phyloP scores from a whole-genome alignment of 2,797 vertebrate species.

The Pseudopleuronectes americanus region DNA sequence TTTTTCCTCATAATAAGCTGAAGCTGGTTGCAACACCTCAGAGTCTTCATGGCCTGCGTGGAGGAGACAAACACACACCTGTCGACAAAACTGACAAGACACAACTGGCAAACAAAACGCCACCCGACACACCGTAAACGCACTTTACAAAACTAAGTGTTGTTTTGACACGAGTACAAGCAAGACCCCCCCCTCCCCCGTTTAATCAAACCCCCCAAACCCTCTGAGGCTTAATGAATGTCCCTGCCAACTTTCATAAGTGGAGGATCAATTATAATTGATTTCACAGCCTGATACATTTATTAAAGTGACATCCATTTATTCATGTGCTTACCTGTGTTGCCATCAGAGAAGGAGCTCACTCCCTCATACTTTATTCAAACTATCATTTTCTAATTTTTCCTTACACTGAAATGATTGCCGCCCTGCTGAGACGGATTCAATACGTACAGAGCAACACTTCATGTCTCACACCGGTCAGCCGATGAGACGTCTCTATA shows the following conservation, averaged over 20 bases:
- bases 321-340: conserved; percentile 80
- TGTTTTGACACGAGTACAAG: conserved; percentile 75
- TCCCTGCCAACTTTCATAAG: conserved; percentile 85
- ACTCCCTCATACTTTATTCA: conserved; percentile 60
- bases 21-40: conserved; percentile 22
- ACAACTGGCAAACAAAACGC: conserved; percentile 67
- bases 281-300: conserved; percentile 86
- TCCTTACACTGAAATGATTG: conserved; percentile 70
- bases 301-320: conserved; percentile 86
- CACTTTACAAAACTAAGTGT: conserved; percentile 67
- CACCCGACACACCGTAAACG: conserved; percentile 75
- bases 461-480: conserved; percentile 65
- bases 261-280: conserved; percentile 86
- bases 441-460: conserved; percentile 27
- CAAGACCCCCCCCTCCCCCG: conserved; percentile 39
- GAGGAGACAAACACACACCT: conserved; percentile 53
- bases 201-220: conserved; percentile 81
- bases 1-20: conserved; percentile 21
- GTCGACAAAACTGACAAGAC: conserved; percentile 64
- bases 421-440: conserved; percentile 36
- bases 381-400: conserved; percentile 62
- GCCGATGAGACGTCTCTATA: conserved; percentile 54
- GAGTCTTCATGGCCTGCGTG: conserved; percentile 29
- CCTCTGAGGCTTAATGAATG: conserved; percentile 84
- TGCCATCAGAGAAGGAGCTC: conserved; percentile 63